These are phyloP conservation scores for Ceratina calcarata DNA, from an alignment of 1,140 invertebrate genomes.

Conservation along the genomic window DNA sequence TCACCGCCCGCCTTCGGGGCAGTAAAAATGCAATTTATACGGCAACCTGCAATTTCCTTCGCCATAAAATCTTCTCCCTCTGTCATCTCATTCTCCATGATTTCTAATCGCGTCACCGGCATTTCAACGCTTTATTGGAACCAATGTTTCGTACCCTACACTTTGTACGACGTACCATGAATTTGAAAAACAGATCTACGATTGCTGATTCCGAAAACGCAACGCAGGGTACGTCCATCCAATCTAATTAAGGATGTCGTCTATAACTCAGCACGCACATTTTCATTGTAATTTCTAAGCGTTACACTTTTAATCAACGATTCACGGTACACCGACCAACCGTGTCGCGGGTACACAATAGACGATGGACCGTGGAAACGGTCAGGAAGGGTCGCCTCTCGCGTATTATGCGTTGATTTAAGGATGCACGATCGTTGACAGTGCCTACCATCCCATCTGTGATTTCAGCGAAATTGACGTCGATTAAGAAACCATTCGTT, in stretches of 20 bases:
- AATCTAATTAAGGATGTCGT: slow-evolving; percentile 61
- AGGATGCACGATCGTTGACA: slow-evolving; percentile 55
- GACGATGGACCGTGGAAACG: slow-evolving; percentile 42
- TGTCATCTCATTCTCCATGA: not conserved
- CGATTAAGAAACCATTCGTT: slow-evolving; percentile 53
- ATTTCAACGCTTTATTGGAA: slow-evolving; percentile 20
- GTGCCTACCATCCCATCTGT: slow-evolving; percentile 49
- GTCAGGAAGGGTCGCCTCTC: slow-evolving; percentile 33
- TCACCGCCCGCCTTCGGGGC: not conserved
- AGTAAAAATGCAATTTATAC: slow-evolving; percentile 37
- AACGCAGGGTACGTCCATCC: not conserved
- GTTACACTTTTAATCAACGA: slow-evolving; percentile 67
- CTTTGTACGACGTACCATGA: too few species aligned
- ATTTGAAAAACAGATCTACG: not conserved
- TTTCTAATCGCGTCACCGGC: slow-evolving; percentile 7
- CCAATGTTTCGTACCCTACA: not conserved
- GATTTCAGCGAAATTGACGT: slow-evolving; percentile 53
- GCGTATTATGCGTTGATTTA: slow-evolving; percentile 64
- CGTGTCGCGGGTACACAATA: slow-evolving; percentile 54
- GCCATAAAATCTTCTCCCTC: not conserved
- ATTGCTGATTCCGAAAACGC: not conserved
- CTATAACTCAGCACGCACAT: slow-evolving; percentile 24
- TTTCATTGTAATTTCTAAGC: slow-evolving; percentile 59
- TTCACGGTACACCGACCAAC: slow-evolving; percentile 61
- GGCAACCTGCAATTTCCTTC: slow-evolving; percentile 28